Evolutionary conservation across 2,888 invertebrate genomes (phyloP).

Genomic region (Cosmia pyralina): DNA sequence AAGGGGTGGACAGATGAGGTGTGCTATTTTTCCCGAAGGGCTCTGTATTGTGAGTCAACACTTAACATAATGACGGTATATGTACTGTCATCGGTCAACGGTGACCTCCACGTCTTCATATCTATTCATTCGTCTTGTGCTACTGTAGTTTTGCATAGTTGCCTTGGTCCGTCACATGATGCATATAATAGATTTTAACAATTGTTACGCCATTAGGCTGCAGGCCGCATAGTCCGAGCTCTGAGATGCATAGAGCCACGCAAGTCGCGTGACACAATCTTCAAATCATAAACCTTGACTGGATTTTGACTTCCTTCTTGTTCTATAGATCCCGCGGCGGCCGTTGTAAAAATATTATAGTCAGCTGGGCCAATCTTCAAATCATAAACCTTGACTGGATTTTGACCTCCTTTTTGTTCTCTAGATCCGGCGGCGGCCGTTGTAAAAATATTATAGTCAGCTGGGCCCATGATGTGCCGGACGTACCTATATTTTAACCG

Average conservation of each 20-base stretch:
- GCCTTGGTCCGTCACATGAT: conserved; percentile 29
- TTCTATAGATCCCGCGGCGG: not conserved
- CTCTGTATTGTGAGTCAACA: conserved; percentile 28
- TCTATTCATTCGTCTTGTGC: conserved; percentile 9
- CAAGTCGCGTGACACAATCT: conserved; percentile 17
- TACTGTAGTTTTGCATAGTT: conserved; percentile 17
- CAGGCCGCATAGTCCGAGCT: not conserved
- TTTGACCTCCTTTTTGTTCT: conserved; percentile 5
- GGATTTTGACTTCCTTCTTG: conserved; percentile 6
- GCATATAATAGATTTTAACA: conserved; percentile 32
- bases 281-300: conserved; percentile 21
- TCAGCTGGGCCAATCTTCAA: conserved; percentile 3
- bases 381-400: conserved; percentile 13
- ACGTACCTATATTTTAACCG: not conserved
- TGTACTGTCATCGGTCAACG: conserved; percentile 35
- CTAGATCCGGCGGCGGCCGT: not conserved
- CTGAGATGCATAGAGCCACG: conserved; percentile 7
- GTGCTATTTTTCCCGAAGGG: conserved; percentile 22
- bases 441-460: conserved; percentile 4
- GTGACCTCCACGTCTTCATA: conserved; percentile 16
- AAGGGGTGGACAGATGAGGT: conserved; percentile 13
- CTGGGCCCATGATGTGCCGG: not conserved
- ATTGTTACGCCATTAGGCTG: conserved; percentile 18
- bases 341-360: not conserved
- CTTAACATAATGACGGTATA: conserved; percentile 19